Conservation (phyloP, 2,888 invertebrate genomes). For the Ormia ochracea region DNA sequence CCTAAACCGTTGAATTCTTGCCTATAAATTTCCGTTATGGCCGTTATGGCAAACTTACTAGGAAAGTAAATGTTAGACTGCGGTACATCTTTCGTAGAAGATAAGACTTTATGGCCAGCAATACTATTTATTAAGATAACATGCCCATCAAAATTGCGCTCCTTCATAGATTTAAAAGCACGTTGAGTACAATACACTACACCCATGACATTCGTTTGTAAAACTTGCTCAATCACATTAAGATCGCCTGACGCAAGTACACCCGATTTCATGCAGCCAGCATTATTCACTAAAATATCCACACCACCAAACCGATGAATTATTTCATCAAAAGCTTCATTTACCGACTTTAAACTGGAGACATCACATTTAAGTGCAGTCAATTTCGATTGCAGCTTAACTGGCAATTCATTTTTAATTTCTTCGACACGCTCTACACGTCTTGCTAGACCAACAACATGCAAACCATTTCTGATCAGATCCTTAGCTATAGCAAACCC, state of each 20-base stretch:
- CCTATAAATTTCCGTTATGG: conserved; percentile 69
- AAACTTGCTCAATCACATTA: conserved; percentile 71
- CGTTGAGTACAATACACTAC: conserved; percentile 75
- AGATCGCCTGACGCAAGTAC: conserved; percentile 52
- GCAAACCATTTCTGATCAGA: conserved; percentile 78
- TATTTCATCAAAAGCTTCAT: conserved; percentile 77
- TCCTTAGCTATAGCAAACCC: conserved; percentile 77
- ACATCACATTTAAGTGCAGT: conserved; percentile 78
- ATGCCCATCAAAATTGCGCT: conserved; percentile 73
- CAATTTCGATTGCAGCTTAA: conserved; percentile 66
- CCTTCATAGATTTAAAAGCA: conserved; percentile 77
- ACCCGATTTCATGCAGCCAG: conserved; percentile 64
- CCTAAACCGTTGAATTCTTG: conserved; percentile 68
- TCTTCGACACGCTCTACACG: conserved; percentile 66
- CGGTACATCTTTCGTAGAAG: not conserved
- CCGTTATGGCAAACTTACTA: conserved; percentile 70
- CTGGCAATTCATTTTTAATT: conserved; percentile 60
- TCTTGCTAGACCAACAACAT: conserved; percentile 79
- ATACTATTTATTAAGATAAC: conserved; percentile 77
- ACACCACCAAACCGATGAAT: conserved; percentile 77
- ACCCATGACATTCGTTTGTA: conserved; percentile 74
- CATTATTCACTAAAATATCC: conserved; percentile 79
- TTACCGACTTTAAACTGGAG: conserved; percentile 77
- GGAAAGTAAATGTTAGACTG: conserved; percentile 66
- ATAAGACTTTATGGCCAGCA: conserved; percentile 59